phyloP scores from a whole-genome alignment of 2,113 vertebrate species.

The Limanda limanda region DNA sequence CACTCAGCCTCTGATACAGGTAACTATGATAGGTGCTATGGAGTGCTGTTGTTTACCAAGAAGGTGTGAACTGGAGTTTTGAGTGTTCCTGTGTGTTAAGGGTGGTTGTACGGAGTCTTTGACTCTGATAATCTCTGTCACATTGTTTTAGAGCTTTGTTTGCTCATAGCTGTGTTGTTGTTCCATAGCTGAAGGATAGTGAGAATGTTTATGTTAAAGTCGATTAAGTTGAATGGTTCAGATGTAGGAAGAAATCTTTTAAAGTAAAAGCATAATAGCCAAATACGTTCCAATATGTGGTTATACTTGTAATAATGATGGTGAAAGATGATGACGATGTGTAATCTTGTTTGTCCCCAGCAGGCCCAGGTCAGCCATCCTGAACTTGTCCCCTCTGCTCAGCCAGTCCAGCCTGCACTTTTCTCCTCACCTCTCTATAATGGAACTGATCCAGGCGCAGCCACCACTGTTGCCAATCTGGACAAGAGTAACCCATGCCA shows the following conservation, averaged over 20 bases:
- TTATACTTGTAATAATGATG: neutral
- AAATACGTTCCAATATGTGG: neutral
- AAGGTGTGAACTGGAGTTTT: slow-evolving; percentile 51
- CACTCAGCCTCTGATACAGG: slow-evolving; percentile 74
- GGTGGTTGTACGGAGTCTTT: slow-evolving; percentile 11
- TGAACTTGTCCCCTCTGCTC: slow-evolving; percentile 38
- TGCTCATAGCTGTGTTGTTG: neutral
- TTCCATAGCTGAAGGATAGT: neutral
- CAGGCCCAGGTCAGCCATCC: slow-evolving; percentile 38
- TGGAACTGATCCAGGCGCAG: slow-evolving; percentile 44
- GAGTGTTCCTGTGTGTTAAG: slow-evolving; percentile 26
- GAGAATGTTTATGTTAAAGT: neutral
- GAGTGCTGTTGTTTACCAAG: slow-evolving; percentile 58
- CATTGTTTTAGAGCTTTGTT: slow-evolving; percentile 3
- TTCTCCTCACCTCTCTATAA: slow-evolving; percentile 59
- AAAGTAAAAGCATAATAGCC: neutral
- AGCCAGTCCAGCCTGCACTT: slow-evolving; percentile 42
- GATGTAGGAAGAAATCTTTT: neutral
- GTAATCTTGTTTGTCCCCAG: slow-evolving; percentile 19
- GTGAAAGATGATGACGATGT: neutral
- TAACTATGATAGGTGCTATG: slow-evolving; percentile 67
- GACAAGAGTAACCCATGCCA: slow-evolving; percentile 61
- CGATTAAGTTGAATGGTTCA: neutral
- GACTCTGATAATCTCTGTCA: slow-evolving; percentile 3
- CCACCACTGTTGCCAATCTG: slow-evolving; percentile 44